A percentile compares a stretch with the other conserved stretches of the same genome.
These are phyloP conservation scores for Rallus crepitans DNA, from an alignment of 2,797 vertebrate species.

Conservation along the genomic window DNA sequence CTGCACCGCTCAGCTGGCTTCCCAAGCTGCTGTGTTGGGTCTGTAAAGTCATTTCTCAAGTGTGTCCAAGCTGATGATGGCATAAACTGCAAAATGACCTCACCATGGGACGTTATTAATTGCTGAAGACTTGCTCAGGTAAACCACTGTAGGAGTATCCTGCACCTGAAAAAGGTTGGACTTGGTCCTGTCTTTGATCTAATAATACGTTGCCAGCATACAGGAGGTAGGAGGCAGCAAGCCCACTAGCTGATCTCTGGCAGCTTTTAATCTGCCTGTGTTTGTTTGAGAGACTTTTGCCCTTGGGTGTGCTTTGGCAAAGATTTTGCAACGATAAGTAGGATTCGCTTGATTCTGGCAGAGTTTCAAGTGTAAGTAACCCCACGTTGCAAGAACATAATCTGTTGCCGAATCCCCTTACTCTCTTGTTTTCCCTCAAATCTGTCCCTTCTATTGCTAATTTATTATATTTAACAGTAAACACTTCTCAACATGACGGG, in stretches of 20 bases:
- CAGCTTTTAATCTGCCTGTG: conserved; percentile 16
- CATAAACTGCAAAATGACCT: neutral
- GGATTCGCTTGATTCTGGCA: conserved; percentile 51
- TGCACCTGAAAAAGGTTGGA: neutral
- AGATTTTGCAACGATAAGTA: conserved; percentile 40
- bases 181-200: neutral
- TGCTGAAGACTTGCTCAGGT: neutral
- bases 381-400: neutral
- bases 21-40: neutral
- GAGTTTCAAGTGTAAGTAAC: conserved; percentile 35
- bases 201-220: neutral
- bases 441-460: neutral
- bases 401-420: conserved; percentile 28
- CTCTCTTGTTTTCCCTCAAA: conserved; percentile 24
- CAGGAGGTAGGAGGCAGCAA: neutral
- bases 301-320: conserved; percentile 60
- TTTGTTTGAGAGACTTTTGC: conserved; percentile 57
- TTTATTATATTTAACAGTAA: conserved; percentile 32
- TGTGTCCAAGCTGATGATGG: neutral
- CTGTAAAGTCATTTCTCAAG: neutral
- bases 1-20: neutral
- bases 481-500: conserved; percentile 14
- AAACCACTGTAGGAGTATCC: neutral
- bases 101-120: neutral
- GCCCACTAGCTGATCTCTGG: neutral